Base-by-base conservation (phyloP, 2,797 vertebrate species). In the Coregonus suidteri region DNA sequence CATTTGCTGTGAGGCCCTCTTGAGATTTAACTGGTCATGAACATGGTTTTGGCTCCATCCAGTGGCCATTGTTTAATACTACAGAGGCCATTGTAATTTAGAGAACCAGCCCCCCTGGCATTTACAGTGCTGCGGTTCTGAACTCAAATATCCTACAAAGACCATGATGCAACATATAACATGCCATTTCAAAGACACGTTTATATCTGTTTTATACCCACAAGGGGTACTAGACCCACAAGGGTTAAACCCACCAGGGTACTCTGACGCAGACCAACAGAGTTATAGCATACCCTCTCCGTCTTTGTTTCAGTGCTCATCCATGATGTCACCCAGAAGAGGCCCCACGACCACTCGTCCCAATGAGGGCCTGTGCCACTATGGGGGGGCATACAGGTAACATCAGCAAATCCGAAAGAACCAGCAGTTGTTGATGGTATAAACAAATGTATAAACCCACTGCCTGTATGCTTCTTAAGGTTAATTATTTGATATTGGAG, bases 271-370 rank as follows among this genome's bases (percentile, higher is more conserved):
- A 62, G 59, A 25, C 59, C 59, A 64, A 64, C 54, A 2, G 6
- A 64, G 18, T 54, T 6, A 52, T 25, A 25, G 15, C 15, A 30
- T 18, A 54, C 30, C 15, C 52, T 73, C 51, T 73, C 71, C 30
- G 5, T 65, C 2, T 85, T 82, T 87, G 25, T 83, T 93, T 81
- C 91, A 98, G 97, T 85, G 79, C 84, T 98, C 87, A 96, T 98
- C 81, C 80, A 88, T 18, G 92, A 94, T 0, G 95, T 95, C 34
- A 85, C 91, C 53, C 85, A 90, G 84, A 92, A 86, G 37, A 94
- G 93, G 35, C 72, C 51, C 1, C 34, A 68, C 3, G 20, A 9
- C 3, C 9, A 47, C 35, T 14, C 53, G 2, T 7, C 37, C 7
- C 25, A 68, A 54, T 67, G 30, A 47, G 37, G 59, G 18, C n/a